Conservation (phyloP, 2,113 vertebrate species). For the Narcine bancroftii region DNA sequence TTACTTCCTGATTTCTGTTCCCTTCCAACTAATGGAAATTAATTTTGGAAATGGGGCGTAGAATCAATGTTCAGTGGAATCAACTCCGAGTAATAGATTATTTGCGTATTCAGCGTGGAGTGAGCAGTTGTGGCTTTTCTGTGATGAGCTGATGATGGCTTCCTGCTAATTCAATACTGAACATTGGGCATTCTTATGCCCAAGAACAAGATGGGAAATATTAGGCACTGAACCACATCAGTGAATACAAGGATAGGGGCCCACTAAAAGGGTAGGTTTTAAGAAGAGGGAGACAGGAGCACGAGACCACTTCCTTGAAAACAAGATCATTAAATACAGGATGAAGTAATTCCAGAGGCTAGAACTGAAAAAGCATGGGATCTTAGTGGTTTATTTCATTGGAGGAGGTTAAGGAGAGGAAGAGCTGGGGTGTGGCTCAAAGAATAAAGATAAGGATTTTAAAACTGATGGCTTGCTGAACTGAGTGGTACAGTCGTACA, state of each 20-base stretch:
- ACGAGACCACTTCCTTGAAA: background rate
- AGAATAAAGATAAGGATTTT: background rate
- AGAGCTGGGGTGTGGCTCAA: background rate
- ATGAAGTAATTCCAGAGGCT: background rate
- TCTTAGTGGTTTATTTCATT: background rate
- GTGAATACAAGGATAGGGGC: background rate
- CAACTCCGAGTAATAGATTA: no score
- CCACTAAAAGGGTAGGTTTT: background rate
- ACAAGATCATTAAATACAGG: background rate
- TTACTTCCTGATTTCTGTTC: no score
- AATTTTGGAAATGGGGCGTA: no score
- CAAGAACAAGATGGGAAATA: background rate
- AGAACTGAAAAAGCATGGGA: background rate
- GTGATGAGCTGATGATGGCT: background rate
- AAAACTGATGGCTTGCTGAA: background rate
- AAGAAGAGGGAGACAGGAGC: background rate
- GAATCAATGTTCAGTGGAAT: no score
- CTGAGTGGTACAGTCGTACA: background rate
- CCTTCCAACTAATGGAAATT: no score
- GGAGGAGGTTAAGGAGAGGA: background rate
- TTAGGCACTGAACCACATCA: background rate
- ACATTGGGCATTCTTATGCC: no score
- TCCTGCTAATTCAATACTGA: background rate
- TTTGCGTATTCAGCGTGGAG: background rate
- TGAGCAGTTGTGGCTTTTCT: background rate